Percentiles rank a stretch among this genome's conserved stretches.
Evolutionary conservation across 2,113 vertebrate species (phyloP).

Genomic region (Syngnathoides biaculeatus): DNA sequence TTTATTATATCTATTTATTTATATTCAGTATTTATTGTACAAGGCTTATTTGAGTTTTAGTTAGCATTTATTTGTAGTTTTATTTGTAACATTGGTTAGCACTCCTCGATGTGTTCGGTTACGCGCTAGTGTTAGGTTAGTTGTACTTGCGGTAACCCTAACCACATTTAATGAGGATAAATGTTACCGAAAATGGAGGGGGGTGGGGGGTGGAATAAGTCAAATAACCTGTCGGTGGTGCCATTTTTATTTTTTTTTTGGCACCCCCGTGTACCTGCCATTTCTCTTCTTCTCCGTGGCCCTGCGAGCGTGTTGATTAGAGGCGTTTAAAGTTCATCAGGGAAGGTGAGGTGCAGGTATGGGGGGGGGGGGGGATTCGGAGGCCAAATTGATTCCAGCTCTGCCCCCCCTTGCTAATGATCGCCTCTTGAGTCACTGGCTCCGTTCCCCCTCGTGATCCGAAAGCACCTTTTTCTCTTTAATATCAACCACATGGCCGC

Average conservation of each 20-base stretch:
- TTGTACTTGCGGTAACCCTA: no score
- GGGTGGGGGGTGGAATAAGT: no score
- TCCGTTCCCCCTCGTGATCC: constrained; percentile 43
- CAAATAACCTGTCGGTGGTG: constrained; percentile 23
- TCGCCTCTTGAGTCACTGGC: constrained; percentile 54
- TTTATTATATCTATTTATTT: no score
- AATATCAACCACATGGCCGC: constrained; percentile 92
- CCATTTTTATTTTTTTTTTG: constrained; percentile 47
- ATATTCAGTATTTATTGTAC: no score
- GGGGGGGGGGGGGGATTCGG: constrained; percentile 83
- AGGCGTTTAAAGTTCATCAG: constrained; percentile 85
- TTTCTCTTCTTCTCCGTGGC: constrained; percentile 56
- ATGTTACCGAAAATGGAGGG: no score
- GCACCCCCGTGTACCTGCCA: constrained; percentile 59
- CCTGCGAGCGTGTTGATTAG: constrained; percentile 71
- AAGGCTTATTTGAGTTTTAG: no score
- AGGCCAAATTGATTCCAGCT: constrained; percentile 96
- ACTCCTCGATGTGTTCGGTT: no score
- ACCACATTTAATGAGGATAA: no score
- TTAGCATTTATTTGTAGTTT: no score
- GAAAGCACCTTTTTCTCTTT: constrained; percentile 73
- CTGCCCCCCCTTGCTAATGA: constrained; percentile 74
- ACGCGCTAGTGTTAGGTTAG: no score
- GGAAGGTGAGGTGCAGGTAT: constrained; percentile 89
- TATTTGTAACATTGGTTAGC: no score